These are phyloP conservation scores for Biston stratarius DNA, from an alignment of 2,888 invertebrate genomes.

Conservation along the genomic window DNA sequence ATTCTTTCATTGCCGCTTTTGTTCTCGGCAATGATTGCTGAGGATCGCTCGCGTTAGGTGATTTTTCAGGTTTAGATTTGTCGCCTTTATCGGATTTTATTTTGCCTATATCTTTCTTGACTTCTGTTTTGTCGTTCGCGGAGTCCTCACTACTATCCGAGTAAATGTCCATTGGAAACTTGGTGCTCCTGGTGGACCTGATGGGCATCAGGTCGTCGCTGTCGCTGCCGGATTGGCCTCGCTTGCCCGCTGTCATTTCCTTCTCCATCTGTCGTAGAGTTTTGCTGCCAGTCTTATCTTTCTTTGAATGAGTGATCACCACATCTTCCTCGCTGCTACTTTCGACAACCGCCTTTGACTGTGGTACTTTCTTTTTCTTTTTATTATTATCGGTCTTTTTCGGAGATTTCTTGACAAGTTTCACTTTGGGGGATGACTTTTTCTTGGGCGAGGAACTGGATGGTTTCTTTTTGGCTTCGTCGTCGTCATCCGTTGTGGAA, in stretches of 20 bases:
- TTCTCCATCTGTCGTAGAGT: constrained; percentile 91
- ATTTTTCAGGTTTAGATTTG: constrained; percentile 87
- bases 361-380: constrained; percentile 82
- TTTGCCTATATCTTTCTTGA: constrained; percentile 85
- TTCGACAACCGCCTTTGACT: constrained; percentile 82
- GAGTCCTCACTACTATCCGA: constrained; percentile 92
- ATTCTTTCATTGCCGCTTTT: constrained; percentile 95
- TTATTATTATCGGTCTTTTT: constrained; percentile 71
- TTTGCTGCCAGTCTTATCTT: constrained; percentile 81
- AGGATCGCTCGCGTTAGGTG: constrained; percentile 89
- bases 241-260: constrained; percentile 87
- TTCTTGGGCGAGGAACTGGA: constrained; percentile 77
- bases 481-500: constrained; percentile 87
- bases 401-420: constrained; percentile 71
- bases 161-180: constrained; percentile 91
- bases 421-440: constrained; percentile 77
- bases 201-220: constrained; percentile 93
- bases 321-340: constrained; percentile 88
- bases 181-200: constrained; percentile 83
- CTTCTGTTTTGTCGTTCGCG: constrained; percentile 65
- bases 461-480: constrained; percentile 65
- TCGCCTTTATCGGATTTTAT: constrained; percentile 63
- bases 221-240: constrained; percentile 88
- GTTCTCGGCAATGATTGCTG: constrained; percentile 90
- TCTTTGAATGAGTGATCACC: constrained; percentile 72